phyloP scores from a whole-genome alignment of 37 sponge, comb jelly and placozoan species.

The Oscarella lobularis region DNA sequence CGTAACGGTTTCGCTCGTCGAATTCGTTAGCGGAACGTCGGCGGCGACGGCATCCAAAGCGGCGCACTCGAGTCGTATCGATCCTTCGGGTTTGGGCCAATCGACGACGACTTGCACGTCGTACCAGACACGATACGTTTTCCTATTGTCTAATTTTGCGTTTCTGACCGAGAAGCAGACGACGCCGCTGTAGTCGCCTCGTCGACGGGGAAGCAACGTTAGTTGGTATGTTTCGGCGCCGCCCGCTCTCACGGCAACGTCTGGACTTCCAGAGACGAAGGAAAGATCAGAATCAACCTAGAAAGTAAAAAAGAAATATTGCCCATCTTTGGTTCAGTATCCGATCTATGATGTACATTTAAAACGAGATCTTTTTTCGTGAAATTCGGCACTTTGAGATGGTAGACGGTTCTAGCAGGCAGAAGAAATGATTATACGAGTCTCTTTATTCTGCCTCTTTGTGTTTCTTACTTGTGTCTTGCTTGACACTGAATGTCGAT shows the following conservation, averaged over 20 bases:
- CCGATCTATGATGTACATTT: not conserved
- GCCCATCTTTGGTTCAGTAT: not conserved
- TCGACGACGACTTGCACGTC: conserved; percentile 14
- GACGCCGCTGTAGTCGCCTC: conserved; percentile 39
- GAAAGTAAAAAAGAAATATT: conserved; percentile 14
- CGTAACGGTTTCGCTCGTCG: not conserved
- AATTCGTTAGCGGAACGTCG: conserved; percentile 9
- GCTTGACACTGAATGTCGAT: not conserved
- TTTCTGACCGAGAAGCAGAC: conserved; percentile 34
- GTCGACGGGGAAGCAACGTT: conserved; percentile 24
- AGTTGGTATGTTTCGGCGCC: conserved; percentile 48
- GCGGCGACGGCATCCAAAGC: conserved; percentile 15
- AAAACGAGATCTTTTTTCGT: not conserved
- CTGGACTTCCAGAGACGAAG: conserved; percentile 52
- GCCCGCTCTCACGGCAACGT: conserved; percentile 28
- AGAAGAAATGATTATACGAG: not conserved
- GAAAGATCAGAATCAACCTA: conserved; percentile 48
- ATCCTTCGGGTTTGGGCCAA: conserved; percentile 15
- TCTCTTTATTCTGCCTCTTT: not conserved
- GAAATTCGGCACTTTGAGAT: conserved; percentile 54
- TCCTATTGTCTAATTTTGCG: conserved; percentile 5
- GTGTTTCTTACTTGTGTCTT: not conserved
- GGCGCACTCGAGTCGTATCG: conserved; percentile 14
- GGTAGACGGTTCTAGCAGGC: conserved; percentile 24
- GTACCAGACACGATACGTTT: conserved; percentile 24